Conservation (phyloP, 2,888 invertebrate species). For the Mantis religiosa region DNA sequence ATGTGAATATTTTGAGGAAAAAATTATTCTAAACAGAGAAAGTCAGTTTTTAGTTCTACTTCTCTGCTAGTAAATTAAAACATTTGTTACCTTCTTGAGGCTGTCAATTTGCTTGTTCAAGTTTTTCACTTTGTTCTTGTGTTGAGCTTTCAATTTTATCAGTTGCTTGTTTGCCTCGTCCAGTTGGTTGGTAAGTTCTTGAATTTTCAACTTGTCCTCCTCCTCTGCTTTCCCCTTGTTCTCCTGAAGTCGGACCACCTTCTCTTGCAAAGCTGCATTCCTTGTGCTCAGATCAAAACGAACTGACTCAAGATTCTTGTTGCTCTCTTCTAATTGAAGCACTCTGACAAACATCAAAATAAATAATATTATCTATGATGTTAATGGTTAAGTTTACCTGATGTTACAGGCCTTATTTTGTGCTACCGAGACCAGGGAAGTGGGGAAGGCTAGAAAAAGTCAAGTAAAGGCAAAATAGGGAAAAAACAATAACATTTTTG, state of each 20-base stretch:
- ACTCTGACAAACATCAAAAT: constrained; percentile 17
- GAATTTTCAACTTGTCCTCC: constrained; percentile 41
- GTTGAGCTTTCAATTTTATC: constrained; percentile 69
- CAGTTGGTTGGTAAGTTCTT: constrained; percentile 63
- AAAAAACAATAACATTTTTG: no score
- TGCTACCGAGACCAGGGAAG: no score
- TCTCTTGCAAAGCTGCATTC: constrained; percentile 41
- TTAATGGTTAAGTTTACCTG: no score
- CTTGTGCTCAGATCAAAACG: constrained; percentile 38
- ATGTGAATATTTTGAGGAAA: no score
- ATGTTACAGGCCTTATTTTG: no score
- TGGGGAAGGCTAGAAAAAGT: no score
- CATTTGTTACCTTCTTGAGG: constrained; percentile 42
- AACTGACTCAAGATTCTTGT: constrained; percentile 35
- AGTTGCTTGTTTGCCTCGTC: constrained; percentile 72
- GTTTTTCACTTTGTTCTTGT: constrained; percentile 68
- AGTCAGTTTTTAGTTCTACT: no score
- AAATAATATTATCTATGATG: no score
- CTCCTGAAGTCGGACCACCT: constrained; percentile 40
- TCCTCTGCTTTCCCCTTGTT: constrained; percentile 54
- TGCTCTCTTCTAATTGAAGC: constrained; percentile 35
- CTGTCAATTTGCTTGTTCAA: constrained; percentile 62
- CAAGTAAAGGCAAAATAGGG: no score
- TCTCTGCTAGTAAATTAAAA: no score
- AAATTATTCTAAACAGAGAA: no score